Evolutionary conservation across 2,113 vertebrate species (phyloP).

Genomic region (Alectura lathami): DNA sequence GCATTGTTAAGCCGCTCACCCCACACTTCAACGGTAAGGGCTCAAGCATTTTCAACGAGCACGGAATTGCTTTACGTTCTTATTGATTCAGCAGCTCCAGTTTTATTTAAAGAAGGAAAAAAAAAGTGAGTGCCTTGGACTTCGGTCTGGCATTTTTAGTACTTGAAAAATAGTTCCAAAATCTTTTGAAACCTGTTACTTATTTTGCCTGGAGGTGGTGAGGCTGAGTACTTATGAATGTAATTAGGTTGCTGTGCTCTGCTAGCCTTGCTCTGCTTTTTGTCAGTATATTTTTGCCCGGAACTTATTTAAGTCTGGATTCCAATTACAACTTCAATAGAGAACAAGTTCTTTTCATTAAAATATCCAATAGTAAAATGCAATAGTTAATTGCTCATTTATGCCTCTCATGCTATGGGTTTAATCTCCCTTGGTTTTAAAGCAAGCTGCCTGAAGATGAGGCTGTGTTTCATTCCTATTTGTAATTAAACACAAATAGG

Average conservation of each 20-base stretch:
- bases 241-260: background rate
- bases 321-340: background rate
- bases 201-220: background rate
- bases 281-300: background rate
- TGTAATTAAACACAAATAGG: background rate
- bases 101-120: background rate
- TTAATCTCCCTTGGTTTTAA: slow-evolving; percentile 3
- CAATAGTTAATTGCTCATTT: background rate
- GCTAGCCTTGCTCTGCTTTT: background rate
- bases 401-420: background rate
- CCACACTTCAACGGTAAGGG: background rate
- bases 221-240: background rate
- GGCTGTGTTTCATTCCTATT: background rate
- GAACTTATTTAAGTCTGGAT: background rate
- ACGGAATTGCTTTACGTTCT: background rate
- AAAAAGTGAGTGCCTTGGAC: fast-evolving
- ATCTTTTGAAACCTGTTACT: background rate
- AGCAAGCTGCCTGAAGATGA: background rate
- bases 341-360: background rate
- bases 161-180: background rate
- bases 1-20: background rate
- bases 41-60: background rate
- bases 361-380: background rate
- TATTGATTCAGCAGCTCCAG: background rate
- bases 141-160: background rate